Evolutionary conservation across 2,113 vertebrate genomes (phyloP), one percentile per base, ranked within the genome.

Genomic region (Myrmecophaga tridactyla): DNA sequence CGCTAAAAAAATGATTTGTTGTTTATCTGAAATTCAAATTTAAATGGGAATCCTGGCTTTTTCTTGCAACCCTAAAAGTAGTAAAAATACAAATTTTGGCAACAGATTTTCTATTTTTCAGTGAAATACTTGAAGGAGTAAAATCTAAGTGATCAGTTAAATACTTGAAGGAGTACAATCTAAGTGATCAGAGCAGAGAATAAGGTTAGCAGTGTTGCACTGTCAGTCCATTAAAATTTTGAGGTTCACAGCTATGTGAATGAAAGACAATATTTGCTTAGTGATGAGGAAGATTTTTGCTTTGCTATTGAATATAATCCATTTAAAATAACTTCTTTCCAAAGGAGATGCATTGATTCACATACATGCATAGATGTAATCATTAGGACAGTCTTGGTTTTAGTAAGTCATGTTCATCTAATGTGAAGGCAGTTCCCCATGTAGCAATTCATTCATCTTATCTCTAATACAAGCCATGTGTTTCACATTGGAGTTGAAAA

Each of bases 391-490:
- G 97, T 98, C 97, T 97, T 97, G 96, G 96, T 96, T 98, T 97
- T 97, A 95, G 96, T 97, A 97, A 98, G 96, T 98, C 97, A 95
- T 96, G 97, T 98, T 98, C 86, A 1, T 97, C 95, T 98, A 97
- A 94, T 97, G 97, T 94, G 97, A 97, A 97, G 97, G 97, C 97
- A 91, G 86, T 98, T 98, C 96, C 97, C 97, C 98, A 96, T 94
- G 96, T 98, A 98, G 97, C 97, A 97, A 98, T 98, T 97, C 97
- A 97, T 97, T 97, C 97, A 91, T 98, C 3, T 96, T 96, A 94
- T 96, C 94, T 97, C 94, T 98, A 98, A 98, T 93, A 89, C 60
- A 98, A 95, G 97, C 97, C 98, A 98, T 98, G 96, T 98, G 98
- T 98, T 98, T 96, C 81, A 2, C 97, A 97, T 95, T 97, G 97